phyloP scores from a whole-genome alignment of 2,797 vertebrate species.

The Aplochiton taeniatus region DNA sequence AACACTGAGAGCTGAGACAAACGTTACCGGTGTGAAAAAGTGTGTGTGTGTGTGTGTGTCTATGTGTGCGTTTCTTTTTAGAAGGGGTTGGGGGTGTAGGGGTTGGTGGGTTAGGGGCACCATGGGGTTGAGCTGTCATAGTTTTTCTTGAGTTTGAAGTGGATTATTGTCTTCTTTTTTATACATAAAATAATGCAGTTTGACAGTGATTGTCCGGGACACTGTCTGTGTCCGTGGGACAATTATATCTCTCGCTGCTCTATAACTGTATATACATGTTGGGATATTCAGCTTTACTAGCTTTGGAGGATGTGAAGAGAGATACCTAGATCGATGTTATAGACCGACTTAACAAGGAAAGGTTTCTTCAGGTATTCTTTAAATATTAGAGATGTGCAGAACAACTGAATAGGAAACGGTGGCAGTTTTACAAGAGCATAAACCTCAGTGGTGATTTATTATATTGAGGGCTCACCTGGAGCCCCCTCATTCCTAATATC shows the following conservation, averaged over 20 bases:
- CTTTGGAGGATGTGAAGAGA: no score
- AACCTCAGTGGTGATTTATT: conserved; percentile 74
- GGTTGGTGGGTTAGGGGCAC: conserved; percentile 59
- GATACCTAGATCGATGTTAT: no score
- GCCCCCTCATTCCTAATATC: conserved; percentile 68
- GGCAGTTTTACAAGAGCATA: conserved; percentile 56
- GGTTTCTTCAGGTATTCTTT: conserved; percentile 59
- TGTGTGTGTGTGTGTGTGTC: conserved; percentile 53
- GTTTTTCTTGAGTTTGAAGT: conserved; percentile 35
- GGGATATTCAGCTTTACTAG: no score
- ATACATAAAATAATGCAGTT: conserved; percentile 57
- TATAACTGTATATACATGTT: no score
- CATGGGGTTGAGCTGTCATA: conserved; percentile 72
- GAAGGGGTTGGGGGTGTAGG: conserved; percentile 32
- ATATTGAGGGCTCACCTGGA: conserved; percentile 76
- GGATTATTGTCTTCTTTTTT: conserved; percentile 67
- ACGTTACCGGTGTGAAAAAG: conserved; percentile 50
- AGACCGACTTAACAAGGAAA: no score
- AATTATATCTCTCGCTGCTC: no score
- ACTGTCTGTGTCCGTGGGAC: no score
- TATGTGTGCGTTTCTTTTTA: conserved; percentile 31
- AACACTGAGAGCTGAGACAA: conserved; percentile 61
- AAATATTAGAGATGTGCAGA: conserved; percentile 58
- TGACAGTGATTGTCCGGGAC: conserved; percentile 51
- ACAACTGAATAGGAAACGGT: conserved; percentile 43